phyloP scores from a whole-genome alignment of 37 sponge, comb jelly and placozoan species.

The Tethya wilhelma region DNA sequence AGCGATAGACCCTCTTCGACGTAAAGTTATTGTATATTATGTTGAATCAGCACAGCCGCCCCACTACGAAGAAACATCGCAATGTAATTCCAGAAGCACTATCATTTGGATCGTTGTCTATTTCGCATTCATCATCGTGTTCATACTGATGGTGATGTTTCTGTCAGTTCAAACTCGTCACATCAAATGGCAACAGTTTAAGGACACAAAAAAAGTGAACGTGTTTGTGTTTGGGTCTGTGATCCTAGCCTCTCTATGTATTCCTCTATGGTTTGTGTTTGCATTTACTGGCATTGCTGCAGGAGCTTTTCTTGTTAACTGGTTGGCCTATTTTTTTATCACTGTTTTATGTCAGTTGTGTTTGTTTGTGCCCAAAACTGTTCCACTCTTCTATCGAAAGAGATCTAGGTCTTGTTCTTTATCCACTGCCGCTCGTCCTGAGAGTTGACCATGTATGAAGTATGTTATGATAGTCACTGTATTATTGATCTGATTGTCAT shows the following conservation, averaged over 20 bases:
- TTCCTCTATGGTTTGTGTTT: conserved; percentile 9
- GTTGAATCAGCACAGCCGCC: conserved; percentile 9
- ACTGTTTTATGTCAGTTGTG: conserved; percentile 14
- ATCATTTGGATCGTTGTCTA: conserved; percentile 8
- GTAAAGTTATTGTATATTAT: background rate
- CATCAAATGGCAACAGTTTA: conserved; percentile 31
- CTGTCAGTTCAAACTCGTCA: conserved; percentile 41
- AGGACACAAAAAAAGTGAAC: conserved; percentile 59
- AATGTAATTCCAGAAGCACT: background rate
- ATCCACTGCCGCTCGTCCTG: no score
- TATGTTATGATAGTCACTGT: no score
- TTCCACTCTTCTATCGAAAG: no score
- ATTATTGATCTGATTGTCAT: no score
- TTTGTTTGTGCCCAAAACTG: conserved; percentile 19
- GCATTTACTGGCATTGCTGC: background rate
- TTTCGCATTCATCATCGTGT: background rate
- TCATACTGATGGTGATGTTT: conserved; percentile 10
- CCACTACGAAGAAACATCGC: background rate
- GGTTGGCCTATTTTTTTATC: background rate
- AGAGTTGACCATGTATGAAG: no score
- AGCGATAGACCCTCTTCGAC: background rate
- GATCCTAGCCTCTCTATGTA: background rate
- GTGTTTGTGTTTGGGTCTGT: conserved; percentile 1
- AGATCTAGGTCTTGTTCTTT: no score
- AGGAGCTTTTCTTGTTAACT: background rate